Conservation (phyloP, 2,113 vertebrate genomes). For the Chitala chitala region DNA sequence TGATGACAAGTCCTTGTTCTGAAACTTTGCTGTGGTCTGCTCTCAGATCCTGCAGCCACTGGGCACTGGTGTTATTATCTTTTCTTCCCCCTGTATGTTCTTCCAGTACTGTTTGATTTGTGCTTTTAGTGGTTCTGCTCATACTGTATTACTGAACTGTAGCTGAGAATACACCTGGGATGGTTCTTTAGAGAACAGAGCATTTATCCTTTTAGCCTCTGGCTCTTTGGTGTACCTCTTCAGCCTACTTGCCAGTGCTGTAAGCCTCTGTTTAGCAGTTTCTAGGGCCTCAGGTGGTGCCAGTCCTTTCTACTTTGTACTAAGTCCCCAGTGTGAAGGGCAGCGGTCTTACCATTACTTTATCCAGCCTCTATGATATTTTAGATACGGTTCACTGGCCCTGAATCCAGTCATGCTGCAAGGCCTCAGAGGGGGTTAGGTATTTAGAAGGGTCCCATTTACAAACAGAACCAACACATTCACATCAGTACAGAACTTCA, state of each 20-base stretch:
- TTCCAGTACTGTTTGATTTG: background rate
- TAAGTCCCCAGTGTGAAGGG: too few relatives aligned
- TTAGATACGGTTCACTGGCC: too few relatives aligned
- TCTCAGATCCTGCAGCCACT: background rate
- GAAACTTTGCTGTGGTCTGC: background rate
- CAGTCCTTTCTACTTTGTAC: background rate
- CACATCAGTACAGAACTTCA: too few relatives aligned
- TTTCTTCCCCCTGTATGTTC: background rate
- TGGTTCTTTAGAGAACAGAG: background rate
- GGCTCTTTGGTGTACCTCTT: background rate
- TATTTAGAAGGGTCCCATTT: too few relatives aligned
- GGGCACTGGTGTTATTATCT: background rate
- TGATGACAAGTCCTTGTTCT: background rate
- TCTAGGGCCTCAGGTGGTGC: background rate
- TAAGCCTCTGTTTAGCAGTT: background rate
- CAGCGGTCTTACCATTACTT: too few relatives aligned
- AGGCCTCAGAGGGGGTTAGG: too few relatives aligned
- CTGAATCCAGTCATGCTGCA: too few relatives aligned
- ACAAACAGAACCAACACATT: too few relatives aligned
- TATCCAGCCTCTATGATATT: too few relatives aligned
- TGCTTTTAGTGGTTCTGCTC: background rate
- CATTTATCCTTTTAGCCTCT: slow-evolving; percentile 2
- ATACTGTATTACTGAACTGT: background rate
- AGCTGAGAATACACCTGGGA: background rate
- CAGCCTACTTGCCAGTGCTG: too few relatives aligned